Percentiles rank a stretch among this genome's conserved stretches.
These are phyloP conservation scores for Leptinotarsa undecemlineata DNA, from an alignment of 1,140 invertebrate genomes.

Conservation along the genomic window DNA sequence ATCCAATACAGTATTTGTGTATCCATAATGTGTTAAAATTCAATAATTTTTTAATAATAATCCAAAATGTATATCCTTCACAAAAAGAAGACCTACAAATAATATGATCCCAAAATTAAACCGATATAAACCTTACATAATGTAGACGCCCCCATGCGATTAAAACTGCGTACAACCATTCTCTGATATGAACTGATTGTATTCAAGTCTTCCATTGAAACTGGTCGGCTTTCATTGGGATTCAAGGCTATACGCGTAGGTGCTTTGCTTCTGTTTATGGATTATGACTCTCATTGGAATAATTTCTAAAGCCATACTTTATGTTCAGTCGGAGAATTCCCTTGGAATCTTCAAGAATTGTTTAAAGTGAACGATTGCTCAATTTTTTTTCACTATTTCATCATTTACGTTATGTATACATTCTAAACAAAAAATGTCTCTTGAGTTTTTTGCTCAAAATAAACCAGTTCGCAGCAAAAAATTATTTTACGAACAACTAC, in stretches of 20 bases:
- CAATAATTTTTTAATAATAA: neutral
- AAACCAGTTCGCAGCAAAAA: no score
- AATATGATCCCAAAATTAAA: neutral
- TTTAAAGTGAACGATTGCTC: no score
- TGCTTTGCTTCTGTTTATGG: neutral
- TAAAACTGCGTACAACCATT: conserved; percentile 5
- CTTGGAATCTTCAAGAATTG: neutral
- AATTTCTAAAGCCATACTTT: neutral
- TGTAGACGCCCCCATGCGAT: neutral
- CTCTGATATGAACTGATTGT: neutral
- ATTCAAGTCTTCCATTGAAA: conserved; percentile 3
- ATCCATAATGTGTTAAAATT: neutral
- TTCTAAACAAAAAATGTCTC: no score
- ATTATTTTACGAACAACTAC: no score
- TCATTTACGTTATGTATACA: neutral
- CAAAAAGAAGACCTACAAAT: neutral
- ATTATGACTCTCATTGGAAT: neutral
- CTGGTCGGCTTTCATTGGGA: neutral
- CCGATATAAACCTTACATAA: neutral
- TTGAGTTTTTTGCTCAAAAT: no score
- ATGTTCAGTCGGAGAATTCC: neutral
- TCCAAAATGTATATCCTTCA: neutral
- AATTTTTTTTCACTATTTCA: neutral
- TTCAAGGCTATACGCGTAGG: conserved; percentile 3
- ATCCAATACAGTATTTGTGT: no score